Evolutionary conservation across 2,888 invertebrate species (phyloP), one percentile per base, ranked within the genome.

Genomic region (Odontocerum albicorne): DNA sequence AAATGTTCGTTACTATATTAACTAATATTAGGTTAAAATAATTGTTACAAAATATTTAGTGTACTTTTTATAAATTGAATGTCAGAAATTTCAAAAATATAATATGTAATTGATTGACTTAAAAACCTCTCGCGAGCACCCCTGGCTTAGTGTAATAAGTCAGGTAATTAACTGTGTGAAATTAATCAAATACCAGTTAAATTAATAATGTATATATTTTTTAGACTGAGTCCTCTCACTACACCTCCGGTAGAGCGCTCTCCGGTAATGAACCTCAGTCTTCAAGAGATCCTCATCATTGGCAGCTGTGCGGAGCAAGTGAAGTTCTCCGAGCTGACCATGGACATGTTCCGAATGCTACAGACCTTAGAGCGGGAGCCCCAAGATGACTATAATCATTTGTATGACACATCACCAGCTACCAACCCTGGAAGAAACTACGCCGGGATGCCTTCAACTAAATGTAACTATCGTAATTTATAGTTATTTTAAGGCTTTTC

Each of bases 331-430:
- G 96, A 97, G 73, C 77, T 97, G 63, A 96, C 96, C 10, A 87
- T 97, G 82, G 97, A 97, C 75, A 97, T 97, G 97, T 97, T 92
- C 73, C 82, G 96, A 65, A 96, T 97, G 87, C 81, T 96, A 57
- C 97, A 97, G 74, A 94, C 94, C 1, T 74, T 97, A 57, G 97
- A 97, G 71, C 79, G 94, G 61, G 96, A 97, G 69, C 92, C 94
- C 8, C 87, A 90, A 64, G 92, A 92, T 65, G 90, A 90, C 62
- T 79, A 84, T 44, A 87, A 86, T 65, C 87, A 88, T 70, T 87
- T 66, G 81, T 73, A 81, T 47, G 72, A 71, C 42, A 73, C 71
- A 49, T 75, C 69, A 15, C 79, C 72, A 3, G 65, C 70, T 2
- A 77, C 75, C 59, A 72, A 73, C 60, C 72, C 73, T 59, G 73